Base-by-base conservation (phyloP, 1,140 invertebrate species). In the Drosophila pectinifera region DNA sequence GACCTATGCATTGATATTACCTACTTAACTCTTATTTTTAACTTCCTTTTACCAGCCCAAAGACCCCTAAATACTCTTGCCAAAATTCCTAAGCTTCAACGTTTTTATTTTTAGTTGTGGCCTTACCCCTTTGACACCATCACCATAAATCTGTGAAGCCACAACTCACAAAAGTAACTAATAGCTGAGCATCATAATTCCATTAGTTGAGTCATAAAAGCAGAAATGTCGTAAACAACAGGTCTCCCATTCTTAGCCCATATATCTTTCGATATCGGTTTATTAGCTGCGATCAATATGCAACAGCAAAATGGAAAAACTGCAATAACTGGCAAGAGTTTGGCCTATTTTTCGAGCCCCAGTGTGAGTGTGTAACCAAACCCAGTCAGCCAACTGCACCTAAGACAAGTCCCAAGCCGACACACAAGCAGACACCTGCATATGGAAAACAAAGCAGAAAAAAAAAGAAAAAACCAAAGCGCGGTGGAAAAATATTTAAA, bases 331-430 rank as follows among this genome's bases (percentile, higher is more conserved):
- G 70, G 51, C 80, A 68, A 76, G 61, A 76, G 80, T 68, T 84
- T 84, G 80, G 80, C 80, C 80, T 85, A 84, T 84, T 84, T 80
- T 73, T 76, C 57, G 59, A 46, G 26, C 34, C 26, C 5, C 31
- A 56, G 20, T 28, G 28, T 22, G 41, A 56, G 48, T 70, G 39
- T 56, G 67, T 43, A 69, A 68, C 63, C 38, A 26, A 53, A 56
- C 10, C 65, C 49, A 69, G 24, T 42, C 49, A 69, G 24, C 39
- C 41, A 51, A 72, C 68, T 70, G 68, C 67, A 70, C 67, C 67
- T 70, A 70, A 70, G 68, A 70, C 67, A 69, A 70, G 67, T 70
- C 67, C 18, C 49, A 36, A 5, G 45, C 48, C 38, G 65, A 69
- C 36, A 69, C 61, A 64, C 38, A 58, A 18, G 39, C 73, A 72